phyloP scores from a whole-genome alignment of 2,113 vertebrate species.

The Chaetodon trifascialis region DNA sequence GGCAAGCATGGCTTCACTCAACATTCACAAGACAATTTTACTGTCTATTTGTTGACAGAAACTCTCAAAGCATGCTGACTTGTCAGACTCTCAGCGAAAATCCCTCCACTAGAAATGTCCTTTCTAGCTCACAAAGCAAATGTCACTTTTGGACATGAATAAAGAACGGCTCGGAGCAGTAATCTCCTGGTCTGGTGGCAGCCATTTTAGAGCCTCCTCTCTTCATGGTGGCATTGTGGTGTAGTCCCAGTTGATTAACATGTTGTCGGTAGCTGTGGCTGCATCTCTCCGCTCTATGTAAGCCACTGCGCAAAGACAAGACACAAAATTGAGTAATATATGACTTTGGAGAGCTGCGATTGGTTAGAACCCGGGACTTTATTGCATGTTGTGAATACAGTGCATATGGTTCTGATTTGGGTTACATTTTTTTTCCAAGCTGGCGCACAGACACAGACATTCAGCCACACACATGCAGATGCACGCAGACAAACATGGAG shows the following conservation, averaged over 20 bases:
- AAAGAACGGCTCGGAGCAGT: not conserved
- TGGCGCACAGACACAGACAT: constrained; percentile 45
- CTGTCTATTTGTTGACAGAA: constrained; percentile 63
- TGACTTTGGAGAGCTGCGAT: constrained; percentile 62
- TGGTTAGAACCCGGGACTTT: constrained; percentile 64
- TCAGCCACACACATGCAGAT: constrained; percentile 51
- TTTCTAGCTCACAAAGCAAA: not conserved
- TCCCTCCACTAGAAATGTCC: not conserved
- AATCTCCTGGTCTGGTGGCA: constrained; percentile 35
- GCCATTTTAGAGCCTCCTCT: constrained; percentile 63
- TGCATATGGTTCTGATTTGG: constrained; percentile 76
- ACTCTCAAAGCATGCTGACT: constrained; percentile 23
- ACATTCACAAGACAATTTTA: constrained; percentile 57
- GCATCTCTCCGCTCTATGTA: constrained; percentile 32
- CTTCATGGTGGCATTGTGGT: constrained; percentile 64
- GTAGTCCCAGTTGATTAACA: constrained; percentile 66
- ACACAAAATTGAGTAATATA: constrained; percentile 75
- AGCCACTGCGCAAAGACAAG: constrained; percentile 72
- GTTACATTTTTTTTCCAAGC: constrained; percentile 24
- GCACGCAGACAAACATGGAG: constrained; percentile 27
- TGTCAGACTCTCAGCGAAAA: constrained; percentile 27
- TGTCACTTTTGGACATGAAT: constrained; percentile 16
- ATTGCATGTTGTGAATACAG: constrained; percentile 68
- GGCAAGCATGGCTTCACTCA: constrained; percentile 33
- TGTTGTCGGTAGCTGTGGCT: constrained; percentile 70